Evolutionary conservation across 2,797 vertebrate species (phyloP), one percentile per base, ranked within the genome.

Genomic region (Pangasius djambal): DNA sequence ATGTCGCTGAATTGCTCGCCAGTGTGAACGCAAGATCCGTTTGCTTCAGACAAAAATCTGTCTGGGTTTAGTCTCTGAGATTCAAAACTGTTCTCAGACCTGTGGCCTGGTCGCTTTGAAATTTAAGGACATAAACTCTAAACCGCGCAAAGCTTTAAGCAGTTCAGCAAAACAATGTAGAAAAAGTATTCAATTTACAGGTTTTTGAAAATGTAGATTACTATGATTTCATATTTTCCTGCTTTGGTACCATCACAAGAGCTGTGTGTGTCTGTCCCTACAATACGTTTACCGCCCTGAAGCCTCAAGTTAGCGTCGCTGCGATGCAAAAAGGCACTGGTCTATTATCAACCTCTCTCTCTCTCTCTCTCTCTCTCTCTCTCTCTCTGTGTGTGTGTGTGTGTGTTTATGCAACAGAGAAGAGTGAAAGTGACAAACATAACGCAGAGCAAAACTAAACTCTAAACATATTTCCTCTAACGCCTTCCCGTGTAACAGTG

Each of bases 321-420:
- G 84, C 67, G 37, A 65, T 89, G 59, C 72, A 77, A 88, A 89
- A 92, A 92, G 91, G 91, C 91, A 92, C 91, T 90, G 59, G 84
- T 88, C 91, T 48, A n/a, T 34, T 78, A 7, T 57, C 31, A 22
- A 75, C 61, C 85, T 67, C 75, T 61, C 65, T 86, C 85, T 85
- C 52, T 88, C 91, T 90, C 89, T 16, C 57, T 65, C 59, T 20
- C 34, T 59, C 57, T 77, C 89, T 89, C 87, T 89, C 90, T 87
- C 82, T 22, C 87, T 91, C 85, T 92, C 86, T 57, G 69, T 85
- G 86, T 57, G 13, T 57, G 2, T 57, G 0, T 55, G 44, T 6
- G 18, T 84, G 57, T 90, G 90, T 92, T 91, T 89, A 91, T 67
- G 92, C 90, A 90, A 92, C 55, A 40, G 31, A 59, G 18, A 81